phyloP scores from a whole-genome alignment of 2,113 vertebrate species.

The Scytalopus superciliaris region DNA sequence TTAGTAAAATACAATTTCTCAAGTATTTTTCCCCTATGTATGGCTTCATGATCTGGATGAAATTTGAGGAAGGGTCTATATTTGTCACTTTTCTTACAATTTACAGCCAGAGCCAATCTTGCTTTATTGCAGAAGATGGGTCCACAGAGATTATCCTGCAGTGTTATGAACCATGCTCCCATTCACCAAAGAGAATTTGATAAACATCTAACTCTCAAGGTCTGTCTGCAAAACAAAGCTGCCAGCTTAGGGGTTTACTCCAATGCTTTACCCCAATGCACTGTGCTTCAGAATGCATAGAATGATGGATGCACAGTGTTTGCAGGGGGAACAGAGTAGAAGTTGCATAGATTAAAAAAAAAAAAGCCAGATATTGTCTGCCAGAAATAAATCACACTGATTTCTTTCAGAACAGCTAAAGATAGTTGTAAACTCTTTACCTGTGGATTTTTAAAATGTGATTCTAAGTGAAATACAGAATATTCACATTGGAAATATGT shows the following conservation, averaged over 20 bases:
- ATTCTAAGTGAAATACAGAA: neutral
- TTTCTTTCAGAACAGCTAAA: neutral
- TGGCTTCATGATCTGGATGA: neutral
- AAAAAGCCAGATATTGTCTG: neutral
- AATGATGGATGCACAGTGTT: neutral
- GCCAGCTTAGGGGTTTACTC: neutral
- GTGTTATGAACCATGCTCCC: neutral
- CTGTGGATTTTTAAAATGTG: neutral
- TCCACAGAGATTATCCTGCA: neutral
- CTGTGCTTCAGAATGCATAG: neutral
- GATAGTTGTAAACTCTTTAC: neutral
- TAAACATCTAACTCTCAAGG: neutral
- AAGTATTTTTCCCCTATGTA: neutral
- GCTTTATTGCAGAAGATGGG: neutral
- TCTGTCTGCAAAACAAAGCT: neutral
- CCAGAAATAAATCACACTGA: neutral
- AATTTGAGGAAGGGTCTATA: neutral
- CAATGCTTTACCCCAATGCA: neutral
- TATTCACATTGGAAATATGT: neutral
- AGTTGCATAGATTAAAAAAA: neutral
- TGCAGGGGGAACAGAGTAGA: neutral
- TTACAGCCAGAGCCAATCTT: neutral
- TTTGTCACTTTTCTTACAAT: neutral
- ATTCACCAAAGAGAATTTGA: fast-evolving
- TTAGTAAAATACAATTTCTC: neutral